Base-by-base conservation (phyloP, 2,113 vertebrate species). In the Notarius lentiginosus region DNA sequence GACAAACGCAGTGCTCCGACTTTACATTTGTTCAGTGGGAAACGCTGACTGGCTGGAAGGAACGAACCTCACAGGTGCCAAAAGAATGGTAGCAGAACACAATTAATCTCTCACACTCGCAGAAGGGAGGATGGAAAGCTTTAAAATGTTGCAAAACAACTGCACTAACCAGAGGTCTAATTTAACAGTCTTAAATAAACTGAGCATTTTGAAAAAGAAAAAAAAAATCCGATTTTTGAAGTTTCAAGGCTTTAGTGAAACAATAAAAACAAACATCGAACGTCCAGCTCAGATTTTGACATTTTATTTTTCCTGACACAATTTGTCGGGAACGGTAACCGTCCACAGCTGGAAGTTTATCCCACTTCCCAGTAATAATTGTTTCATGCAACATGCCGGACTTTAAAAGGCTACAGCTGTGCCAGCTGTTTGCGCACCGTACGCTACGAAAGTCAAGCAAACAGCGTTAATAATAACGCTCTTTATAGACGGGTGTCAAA, bases 11-110 rank as follows among this genome's bases (percentile, higher is more conserved):
- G 49, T 7, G 8, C n/a, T 41, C 34, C 1, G 22, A 47, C 63
- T 70, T 72, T 49, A 49, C 75, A 17, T 76, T 81, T 68, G 70
- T 22, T 75, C 75, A 14, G 56, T 41, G 41, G 20, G 73, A 65
- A 2, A 56, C 0, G 3, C 82, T 51, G 55, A 83, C 20, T 2
- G 55, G 49, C 18, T 72, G 56, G 93, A 92, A 92, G 56, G 93
- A 92, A 92, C 92, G 92, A 93, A 94, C 93, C 93, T 94, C 93
- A 94, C 93, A 92, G 92, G 91, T 92, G 87, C 90, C 91, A 88
- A 89, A 91, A 90, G 89, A 80, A 49, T 89, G 81, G 61, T 88
- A 91, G 88, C 85, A 88, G 89, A 90, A 91, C 84, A 76, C 72
- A 83, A 7, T 15, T 65, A 66, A 4, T 53, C 65, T 24, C 47